Conservation (phyloP, 2,113 vertebrate species). For the Cisticola juncidis region DNA sequence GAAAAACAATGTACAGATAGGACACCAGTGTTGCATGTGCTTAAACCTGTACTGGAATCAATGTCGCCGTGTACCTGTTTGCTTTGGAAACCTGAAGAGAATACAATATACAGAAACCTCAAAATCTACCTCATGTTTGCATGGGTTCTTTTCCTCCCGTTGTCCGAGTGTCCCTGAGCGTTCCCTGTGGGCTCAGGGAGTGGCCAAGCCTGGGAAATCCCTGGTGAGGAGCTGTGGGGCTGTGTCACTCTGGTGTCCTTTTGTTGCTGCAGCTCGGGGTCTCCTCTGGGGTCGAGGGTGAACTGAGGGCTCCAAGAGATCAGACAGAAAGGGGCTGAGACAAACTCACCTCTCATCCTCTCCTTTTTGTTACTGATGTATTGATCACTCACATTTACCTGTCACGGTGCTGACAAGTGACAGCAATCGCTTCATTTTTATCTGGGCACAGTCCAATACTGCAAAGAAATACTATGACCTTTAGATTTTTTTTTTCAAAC, state of each 20-base stretch:
- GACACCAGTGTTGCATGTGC: slow-evolving; percentile 36
- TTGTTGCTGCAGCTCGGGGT: not conserved
- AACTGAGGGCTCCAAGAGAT: not conserved
- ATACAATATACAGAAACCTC: slow-evolving; percentile 46
- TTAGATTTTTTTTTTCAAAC: not conserved
- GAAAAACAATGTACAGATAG: not conserved
- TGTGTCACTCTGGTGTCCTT: not conserved
- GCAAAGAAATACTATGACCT: not conserved
- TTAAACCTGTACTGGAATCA: slow-evolving; percentile 19
- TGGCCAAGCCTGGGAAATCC: not conserved
- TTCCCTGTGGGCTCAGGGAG: not conserved
- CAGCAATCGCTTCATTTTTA: not conserved
- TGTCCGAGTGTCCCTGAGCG: not conserved
- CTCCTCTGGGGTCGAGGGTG: not conserved
- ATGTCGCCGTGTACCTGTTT: slow-evolving; percentile 2
- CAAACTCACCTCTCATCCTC: not conserved
- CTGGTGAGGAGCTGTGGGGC: not conserved
- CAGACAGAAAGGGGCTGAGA: not conserved
- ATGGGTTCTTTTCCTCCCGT: slow-evolving; percentile 12
- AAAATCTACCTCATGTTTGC: slow-evolving; percentile 14
- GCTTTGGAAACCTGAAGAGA: slow-evolving; percentile 17
- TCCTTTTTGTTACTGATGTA: not conserved
- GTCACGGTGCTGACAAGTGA: not conserved
- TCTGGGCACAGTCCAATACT: not conserved
- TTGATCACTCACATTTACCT: not conserved